These are phyloP conservation scores for Hyalella azteca DNA, from an alignment of 2,888 invertebrate species.

Conservation along the genomic window DNA sequence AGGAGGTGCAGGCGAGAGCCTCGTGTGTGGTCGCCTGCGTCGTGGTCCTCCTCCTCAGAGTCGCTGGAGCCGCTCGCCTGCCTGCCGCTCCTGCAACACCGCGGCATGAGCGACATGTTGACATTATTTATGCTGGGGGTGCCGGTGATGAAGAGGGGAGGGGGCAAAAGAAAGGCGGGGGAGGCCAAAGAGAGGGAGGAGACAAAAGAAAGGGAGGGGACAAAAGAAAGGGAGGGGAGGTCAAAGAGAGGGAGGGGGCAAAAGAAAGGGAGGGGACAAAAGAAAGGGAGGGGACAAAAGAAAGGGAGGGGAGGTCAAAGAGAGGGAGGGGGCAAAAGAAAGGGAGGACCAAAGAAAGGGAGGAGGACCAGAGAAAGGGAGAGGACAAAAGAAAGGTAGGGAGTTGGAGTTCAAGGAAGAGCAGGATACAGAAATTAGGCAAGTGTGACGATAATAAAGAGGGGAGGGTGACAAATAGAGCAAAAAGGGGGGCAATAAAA, in stretches of 20 bases:
- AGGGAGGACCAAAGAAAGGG: not conserved
- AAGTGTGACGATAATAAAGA: too few species aligned
- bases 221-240: not conserved
- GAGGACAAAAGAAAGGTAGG: not conserved
- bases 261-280: not conserved
- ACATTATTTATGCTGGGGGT: too few species aligned
- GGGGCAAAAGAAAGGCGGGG: too few species aligned
- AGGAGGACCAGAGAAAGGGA: not conserved
- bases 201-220: not conserved
- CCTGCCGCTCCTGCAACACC: too few species aligned
- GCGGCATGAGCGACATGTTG: too few species aligned
- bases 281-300: not conserved
- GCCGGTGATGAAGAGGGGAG: too few species aligned
- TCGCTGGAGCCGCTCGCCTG: conserved; percentile 20
- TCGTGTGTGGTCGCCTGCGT: not conserved
- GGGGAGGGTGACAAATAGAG: too few species aligned
- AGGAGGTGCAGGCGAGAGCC: conserved; percentile 36
- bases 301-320: not conserved
- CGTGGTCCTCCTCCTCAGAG: conserved; percentile 4
- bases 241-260: not conserved
- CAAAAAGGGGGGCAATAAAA: too few species aligned
- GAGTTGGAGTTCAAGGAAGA: not conserved
- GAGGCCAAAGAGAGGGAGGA: not conserved
- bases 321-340: not conserved
- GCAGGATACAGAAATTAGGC: too few species aligned